Percentiles rank a stretch among this genome's conserved stretches.
phyloP scores from a whole-genome alignment of 2,113 vertebrate species.

The Lycocorax pyrrhopterus region DNA sequence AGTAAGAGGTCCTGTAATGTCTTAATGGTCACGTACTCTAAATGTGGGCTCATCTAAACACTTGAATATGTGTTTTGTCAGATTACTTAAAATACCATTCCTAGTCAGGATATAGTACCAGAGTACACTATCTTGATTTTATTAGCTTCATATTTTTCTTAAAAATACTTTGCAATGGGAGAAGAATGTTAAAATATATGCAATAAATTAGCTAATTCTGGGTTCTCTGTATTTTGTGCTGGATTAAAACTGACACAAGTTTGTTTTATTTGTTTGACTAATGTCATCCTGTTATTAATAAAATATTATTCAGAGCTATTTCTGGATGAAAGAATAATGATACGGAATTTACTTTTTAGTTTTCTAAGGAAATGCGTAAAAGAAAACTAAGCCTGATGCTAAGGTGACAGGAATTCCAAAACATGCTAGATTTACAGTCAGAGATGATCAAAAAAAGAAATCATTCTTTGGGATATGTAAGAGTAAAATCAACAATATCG shows the following conservation, averaged over 20 bases:
- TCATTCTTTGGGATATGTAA: neutral
- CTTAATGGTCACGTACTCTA: neutral
- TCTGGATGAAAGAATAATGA: neutral
- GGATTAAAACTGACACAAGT: neutral
- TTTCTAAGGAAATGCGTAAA: constrained; percentile 18
- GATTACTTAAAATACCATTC: neutral
- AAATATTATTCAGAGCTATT: constrained; percentile 23
- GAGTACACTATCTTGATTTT: neutral
- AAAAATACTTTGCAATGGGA: neutral
- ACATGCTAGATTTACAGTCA: neutral
- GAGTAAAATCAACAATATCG: neutral
- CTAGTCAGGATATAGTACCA: neutral
- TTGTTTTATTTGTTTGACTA: constrained; percentile 5
- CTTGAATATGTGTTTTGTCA: neutral
- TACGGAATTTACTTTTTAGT: neutral
- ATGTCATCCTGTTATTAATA: neutral
- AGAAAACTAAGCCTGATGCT: neutral
- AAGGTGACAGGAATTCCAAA: neutral
- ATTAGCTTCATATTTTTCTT: neutral
- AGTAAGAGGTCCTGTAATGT: neutral
- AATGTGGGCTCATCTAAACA: neutral
- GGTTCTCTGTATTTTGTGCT: neutral
- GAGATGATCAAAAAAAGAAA: neutral
- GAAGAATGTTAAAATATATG: neutral
- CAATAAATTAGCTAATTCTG: neutral